These are phyloP conservation scores for Dasyurus viverrinus DNA, from an alignment of 2,113 vertebrate genomes.

Conservation along the genomic window DNA sequence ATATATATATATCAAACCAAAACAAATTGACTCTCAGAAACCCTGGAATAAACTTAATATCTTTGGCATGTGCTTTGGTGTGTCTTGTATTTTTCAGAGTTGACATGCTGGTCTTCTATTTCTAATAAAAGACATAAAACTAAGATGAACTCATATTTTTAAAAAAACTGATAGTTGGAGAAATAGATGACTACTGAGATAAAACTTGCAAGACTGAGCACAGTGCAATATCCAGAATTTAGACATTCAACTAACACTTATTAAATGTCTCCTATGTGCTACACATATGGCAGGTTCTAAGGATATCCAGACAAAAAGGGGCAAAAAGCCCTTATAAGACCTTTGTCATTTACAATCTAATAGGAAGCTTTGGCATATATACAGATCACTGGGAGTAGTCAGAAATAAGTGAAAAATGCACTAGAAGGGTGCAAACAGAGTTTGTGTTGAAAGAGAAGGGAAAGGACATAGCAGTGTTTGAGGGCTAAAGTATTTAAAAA, in stretches of 20 bases:
- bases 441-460: neutral
- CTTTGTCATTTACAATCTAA: neutral
- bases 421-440: neutral
- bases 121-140: neutral
- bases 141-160: neutral
- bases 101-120: neutral
- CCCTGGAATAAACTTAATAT: neutral
- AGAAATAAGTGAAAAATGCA: neutral
- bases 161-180: neutral
- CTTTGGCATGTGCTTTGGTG: neutral
- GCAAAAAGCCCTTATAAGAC: neutral
- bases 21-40: neutral
- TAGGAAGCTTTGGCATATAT: neutral
- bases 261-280: neutral
- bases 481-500: neutral
- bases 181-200: neutral
- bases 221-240: neutral
- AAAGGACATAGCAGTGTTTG: neutral
- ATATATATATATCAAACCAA: neutral
- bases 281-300: neutral
- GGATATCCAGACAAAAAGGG: neutral
- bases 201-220: neutral
- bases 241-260: neutral
- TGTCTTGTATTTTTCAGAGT: neutral
- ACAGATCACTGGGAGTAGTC: neutral